Evolutionary conservation across 2,797 vertebrate species (phyloP).

Genomic region (Malacoctenus gilli): DNA sequence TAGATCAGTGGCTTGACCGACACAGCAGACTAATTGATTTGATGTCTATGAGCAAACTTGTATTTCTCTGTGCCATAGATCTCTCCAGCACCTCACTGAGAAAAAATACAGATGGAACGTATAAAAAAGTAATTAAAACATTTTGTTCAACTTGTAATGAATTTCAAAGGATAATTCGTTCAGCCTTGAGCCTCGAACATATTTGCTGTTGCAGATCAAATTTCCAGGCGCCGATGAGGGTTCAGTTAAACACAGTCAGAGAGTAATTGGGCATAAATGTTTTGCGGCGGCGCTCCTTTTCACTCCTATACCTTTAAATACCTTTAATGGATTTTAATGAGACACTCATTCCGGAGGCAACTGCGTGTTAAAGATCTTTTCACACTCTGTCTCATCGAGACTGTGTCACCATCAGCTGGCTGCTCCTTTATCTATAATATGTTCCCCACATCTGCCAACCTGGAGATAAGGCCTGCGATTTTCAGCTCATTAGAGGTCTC

Average conservation of each 20-base stretch:
- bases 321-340: conserved; percentile 29
- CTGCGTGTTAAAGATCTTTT: conserved; percentile 35
- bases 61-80: no score
- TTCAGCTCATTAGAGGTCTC: conserved; percentile 54
- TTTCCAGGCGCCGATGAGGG: background rate
- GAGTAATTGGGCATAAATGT: background rate
- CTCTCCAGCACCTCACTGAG: no score
- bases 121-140: background rate
- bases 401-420: conserved; percentile 29
- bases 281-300: background rate
- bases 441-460: conserved; percentile 57
- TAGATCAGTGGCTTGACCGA: no score
- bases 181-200: background rate
- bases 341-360: conserved; percentile 14
- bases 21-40: no score
- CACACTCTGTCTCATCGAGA: conserved; percentile 36
- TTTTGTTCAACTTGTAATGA: background rate
- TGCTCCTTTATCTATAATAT: conserved; percentile 44
- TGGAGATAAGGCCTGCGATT: conserved; percentile 60
- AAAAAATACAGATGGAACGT: no score
- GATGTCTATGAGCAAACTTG: no score
- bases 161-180: background rate
- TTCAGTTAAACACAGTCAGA: background rate
- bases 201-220: background rate
- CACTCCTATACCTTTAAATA: conserved; percentile 5